Base-by-base conservation (phyloP, 2,888 invertebrate species). In the Eristalinus sepulchralis region DNA sequence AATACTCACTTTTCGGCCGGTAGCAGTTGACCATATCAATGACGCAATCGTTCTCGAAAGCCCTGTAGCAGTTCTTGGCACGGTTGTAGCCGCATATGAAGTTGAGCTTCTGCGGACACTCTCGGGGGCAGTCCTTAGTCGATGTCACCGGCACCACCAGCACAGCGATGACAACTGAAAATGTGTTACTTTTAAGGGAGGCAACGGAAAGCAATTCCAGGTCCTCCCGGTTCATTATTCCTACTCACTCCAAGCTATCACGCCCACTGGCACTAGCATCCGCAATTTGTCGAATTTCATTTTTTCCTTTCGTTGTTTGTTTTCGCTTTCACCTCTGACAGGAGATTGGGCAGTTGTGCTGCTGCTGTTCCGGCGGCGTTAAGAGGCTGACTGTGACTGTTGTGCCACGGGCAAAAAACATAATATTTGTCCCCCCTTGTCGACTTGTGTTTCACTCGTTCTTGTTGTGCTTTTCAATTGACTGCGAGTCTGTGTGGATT, bases 21-120 rank as follows among this genome's bases (percentile, higher is more conserved):
- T 75, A 59, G 39, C 75, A 75, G 27, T 75, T 75, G 39, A 66
- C 57, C 55, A 75, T 36, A 27, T 75, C 75, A 59, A 75, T 20
- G 2, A 57, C 64, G 39, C 75, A 75, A 47, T 59, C 59, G 39
- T 75, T 75, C 20, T 75, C 39, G 31, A 75, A 75, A 33, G 66
- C 57, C n/a, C 57, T 31, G 20, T 31, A 75, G 39, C 75, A 75
- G 22, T 75, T 66, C 17, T 59, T 64, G 11, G 55, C 36, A 5
- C 34, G 57, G 31, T 24, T 66, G 27, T 39, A 75, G 27, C 57
- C 75, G n/a, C 75, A 75, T 2, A 57, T 34, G 2, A 75, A 59
- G 11, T 66, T 55, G n/a, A 75, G 66, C 10, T 59, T 39, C 27
- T 75, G 20, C 24, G 75, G 66, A 59, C 75, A 75, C 17, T 64